phyloP scores from a whole-genome alignment of 37 sponge, comb jelly and placozoan species.

The Petrosia ficiformis region DNA sequence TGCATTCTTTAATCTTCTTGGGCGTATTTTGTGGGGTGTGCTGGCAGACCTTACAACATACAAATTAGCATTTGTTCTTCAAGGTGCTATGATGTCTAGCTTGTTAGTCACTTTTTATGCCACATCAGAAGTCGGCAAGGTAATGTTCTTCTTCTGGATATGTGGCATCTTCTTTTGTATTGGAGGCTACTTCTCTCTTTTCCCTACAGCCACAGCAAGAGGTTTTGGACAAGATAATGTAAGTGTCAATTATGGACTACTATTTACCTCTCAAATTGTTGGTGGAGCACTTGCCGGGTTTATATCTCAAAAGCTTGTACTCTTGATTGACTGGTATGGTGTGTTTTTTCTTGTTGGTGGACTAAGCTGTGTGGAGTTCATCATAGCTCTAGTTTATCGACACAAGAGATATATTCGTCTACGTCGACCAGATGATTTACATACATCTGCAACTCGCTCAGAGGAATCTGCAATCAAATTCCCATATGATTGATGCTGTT shows the following conservation, averaged over 20 bases:
- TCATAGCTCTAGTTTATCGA: constrained; percentile 34
- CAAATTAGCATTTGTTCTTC: constrained; percentile 54
- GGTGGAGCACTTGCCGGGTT: constrained; percentile 32
- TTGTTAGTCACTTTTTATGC: constrained; percentile 43
- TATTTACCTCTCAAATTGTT: constrained; percentile 58
- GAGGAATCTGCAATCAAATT: neutral
- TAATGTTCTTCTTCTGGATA: constrained; percentile 68
- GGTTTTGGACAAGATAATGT: constrained; percentile 67
- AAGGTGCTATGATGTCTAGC: constrained; percentile 27
- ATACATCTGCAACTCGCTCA: neutral
- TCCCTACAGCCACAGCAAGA: constrained; percentile 69
- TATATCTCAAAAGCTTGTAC: constrained; percentile 10
- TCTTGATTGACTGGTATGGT: constrained; percentile 12
- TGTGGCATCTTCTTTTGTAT: constrained; percentile 85
- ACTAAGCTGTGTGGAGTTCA: constrained; percentile 14
- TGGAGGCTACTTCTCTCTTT: constrained; percentile 72
- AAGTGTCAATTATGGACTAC: constrained; percentile 71
- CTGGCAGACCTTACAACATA: constrained; percentile 58
- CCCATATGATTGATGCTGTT: neutral
- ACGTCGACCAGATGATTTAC: neutral
- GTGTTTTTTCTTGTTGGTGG: constrained; percentile 38
- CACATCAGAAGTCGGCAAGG: constrained; percentile 6
- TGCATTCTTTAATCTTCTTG: constrained; percentile 60
- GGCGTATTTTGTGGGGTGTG: constrained; percentile 77
- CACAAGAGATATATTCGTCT: constrained; percentile 58